These are phyloP conservation scores for Eidolon helvum DNA, from an alignment of 2,113 vertebrate species.

Conservation along the genomic window DNA sequence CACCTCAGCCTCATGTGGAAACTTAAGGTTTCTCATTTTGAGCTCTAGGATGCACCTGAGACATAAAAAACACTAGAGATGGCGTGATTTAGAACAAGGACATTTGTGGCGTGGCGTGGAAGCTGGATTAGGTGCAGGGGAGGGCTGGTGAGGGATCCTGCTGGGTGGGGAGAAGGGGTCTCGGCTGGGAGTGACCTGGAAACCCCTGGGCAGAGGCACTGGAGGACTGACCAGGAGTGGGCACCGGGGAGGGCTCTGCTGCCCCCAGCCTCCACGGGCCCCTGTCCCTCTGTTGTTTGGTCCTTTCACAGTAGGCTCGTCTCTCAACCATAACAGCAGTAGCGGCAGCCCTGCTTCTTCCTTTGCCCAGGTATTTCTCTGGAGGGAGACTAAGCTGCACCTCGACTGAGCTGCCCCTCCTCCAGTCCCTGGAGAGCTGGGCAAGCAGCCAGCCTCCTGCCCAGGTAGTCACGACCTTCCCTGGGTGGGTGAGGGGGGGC, in stretches of 20 bases:
- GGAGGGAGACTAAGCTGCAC: neutral
- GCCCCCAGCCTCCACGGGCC: neutral
- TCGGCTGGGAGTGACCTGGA: too few relatives aligned
- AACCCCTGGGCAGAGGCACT: neutral
- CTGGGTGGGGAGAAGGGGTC: neutral
- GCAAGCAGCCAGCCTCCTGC: fast-evolving
- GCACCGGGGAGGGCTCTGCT: neutral
- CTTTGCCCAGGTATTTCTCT: neutral
- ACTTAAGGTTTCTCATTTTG: neutral
- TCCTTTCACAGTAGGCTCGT: neutral
- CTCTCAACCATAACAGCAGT: neutral
- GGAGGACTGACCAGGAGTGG: neutral
- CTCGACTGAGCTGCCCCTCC: fast-evolving
- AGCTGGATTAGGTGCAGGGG: neutral
- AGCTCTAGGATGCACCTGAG: neutral
- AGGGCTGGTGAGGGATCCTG: neutral
- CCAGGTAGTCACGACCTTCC: neutral
- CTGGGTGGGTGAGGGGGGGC: neutral
- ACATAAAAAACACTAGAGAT: neutral
- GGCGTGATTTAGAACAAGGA: neutral
- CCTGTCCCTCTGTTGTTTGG: neutral
- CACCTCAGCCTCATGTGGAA: neutral
- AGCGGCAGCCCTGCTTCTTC: too few relatives aligned
- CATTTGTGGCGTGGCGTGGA: fast-evolving
- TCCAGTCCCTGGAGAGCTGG: neutral